Base-by-base conservation (phyloP, 2,113 vertebrate species). In the Beaufortia kweichowensis region DNA sequence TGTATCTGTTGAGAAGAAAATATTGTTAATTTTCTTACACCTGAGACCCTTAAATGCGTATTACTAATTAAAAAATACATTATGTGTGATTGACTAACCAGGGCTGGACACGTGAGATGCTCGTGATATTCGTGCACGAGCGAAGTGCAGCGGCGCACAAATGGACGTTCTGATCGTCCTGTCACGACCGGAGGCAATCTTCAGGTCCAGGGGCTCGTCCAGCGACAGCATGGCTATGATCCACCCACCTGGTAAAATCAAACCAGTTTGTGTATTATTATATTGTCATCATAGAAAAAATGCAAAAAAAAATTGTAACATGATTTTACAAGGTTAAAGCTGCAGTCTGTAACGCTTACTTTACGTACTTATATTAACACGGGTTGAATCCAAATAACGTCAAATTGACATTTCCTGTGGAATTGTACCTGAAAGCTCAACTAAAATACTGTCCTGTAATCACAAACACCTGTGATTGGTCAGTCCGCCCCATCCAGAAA, bases 161-260 rank as follows among this genome's bases (percentile, higher is more conserved):
- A 89, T 81, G 12, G 86, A 88, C 0, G 91, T 87, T 46, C 87
- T 84, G 74, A 93, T 89, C 7, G 90, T 90, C 73, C 89, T 88
- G 0, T 83, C 86, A 0, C 91, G 91, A 71, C 93, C 92, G 23
- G 93, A 94, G 78, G 93, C 94, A 80, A 98, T 91, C 89, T 98
- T 98, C 87, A 98, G 84, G 88, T 98, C 96, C 60, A 98, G 89
- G 1, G 96, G 96, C 86, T 98, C 96, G 73, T 98, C 96, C 89
- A 97, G 72, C 12, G 96, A 96, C 85, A 96, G 91, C 96, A 98
- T 98, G 90, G 84, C 66, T 75, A 77, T 61, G 79, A 79, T 41
- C 19, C 63, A 63, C 76, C 61, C 17, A 7, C 72, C 69, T 70
- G 69, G 33, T 19, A 43, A 70, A 69, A 67, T 82, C 86, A 53